Evolutionary conservation across 2,113 vertebrate genomes (phyloP).

Genomic region (Charadrius vociferus): DNA sequence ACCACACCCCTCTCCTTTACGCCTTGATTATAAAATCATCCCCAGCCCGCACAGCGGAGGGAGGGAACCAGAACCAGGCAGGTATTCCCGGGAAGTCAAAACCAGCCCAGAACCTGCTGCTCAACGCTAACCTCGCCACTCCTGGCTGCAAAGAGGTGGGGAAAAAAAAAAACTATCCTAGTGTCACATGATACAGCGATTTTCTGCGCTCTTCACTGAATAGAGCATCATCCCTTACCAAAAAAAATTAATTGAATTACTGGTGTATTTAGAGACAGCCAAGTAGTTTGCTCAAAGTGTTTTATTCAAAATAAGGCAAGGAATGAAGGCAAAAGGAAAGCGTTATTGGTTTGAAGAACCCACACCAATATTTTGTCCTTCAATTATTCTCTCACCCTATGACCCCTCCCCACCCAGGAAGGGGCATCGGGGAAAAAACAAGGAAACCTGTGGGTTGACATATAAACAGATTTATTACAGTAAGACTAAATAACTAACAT

Average conservation of each 20-base stretch:
- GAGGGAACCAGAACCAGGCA: not conserved
- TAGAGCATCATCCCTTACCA: not conserved
- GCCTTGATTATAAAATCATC: slow-evolving; percentile 54
- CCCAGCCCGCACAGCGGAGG: not conserved
- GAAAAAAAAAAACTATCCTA: fast-evolving
- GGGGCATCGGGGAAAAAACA: not conserved
- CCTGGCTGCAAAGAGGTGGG: not conserved
- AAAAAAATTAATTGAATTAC: not conserved
- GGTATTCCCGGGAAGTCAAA: slow-evolving; percentile 6
- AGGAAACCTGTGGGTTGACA: not conserved
- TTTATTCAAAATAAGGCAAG: not conserved
- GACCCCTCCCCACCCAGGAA: not conserved
- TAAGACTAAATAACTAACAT: not conserved
- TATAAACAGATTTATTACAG: not conserved
- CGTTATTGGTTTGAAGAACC: not conserved
- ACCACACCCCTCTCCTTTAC: slow-evolving; percentile 58
- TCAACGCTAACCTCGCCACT: fast-evolving
- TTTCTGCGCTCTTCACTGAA: not conserved
- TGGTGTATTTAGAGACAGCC: fast-evolving
- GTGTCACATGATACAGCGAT: fast-evolving
- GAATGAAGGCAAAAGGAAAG: not conserved
- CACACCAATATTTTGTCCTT: not conserved
- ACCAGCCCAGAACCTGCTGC: not conserved
- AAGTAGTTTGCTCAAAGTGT: not conserved
- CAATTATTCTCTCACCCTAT: not conserved